Conservation (phyloP, 1,140 invertebrate species). For the Ctenoplectra terminalis region DNA sequence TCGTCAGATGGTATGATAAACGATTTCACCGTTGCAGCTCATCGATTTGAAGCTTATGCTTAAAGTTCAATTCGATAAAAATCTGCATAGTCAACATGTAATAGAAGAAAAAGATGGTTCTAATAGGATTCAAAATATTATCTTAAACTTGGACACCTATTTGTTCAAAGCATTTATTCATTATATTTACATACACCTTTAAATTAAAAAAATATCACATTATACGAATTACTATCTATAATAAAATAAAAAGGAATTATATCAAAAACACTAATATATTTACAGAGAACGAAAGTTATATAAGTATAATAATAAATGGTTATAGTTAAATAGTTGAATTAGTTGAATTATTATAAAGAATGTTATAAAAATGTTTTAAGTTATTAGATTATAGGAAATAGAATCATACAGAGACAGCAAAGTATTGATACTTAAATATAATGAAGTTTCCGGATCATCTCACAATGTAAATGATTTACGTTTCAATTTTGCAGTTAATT, state of each 20-base stretch:
- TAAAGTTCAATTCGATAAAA: background rate
- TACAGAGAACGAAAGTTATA: too few relatives aligned
- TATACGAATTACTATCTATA: too few relatives aligned
- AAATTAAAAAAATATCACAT: too few relatives aligned
- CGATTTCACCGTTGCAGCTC: background rate
- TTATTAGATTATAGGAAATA: too few relatives aligned
- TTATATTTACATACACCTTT: background rate
- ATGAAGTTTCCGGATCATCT: background rate
- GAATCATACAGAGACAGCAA: too few relatives aligned
- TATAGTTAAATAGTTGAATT: too few relatives aligned
- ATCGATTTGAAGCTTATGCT: background rate
- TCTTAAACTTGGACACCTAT: background rate
- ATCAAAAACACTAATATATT: too few relatives aligned
- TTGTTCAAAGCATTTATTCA: background rate
- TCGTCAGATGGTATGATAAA: background rate
- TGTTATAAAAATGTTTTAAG: too few relatives aligned
- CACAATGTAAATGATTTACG: background rate
- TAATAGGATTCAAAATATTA: background rate
- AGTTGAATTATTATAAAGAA: too few relatives aligned
- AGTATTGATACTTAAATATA: too few relatives aligned
- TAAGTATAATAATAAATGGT: too few relatives aligned
- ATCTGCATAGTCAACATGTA: background rate
- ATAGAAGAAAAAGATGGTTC: background rate
- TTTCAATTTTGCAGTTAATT: slow-evolving; percentile 74
- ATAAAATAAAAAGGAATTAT: too few relatives aligned